Evolutionary conservation across 2,113 vertebrate genomes (phyloP), one percentile per base, ranked within the genome.

Genomic region (Indicator maculatus): DNA sequence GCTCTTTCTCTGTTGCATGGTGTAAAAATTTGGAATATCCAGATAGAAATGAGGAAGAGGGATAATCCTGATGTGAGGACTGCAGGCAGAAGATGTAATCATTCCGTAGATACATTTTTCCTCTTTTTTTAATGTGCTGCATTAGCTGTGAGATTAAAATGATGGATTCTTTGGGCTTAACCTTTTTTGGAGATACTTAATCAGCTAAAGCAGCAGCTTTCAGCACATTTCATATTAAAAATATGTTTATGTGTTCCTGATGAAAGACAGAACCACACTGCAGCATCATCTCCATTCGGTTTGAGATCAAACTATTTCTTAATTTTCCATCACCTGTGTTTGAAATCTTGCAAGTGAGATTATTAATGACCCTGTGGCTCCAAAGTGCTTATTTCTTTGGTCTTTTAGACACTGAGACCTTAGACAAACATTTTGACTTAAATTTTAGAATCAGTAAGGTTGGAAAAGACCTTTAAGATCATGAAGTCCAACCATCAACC

Each of bases 1-100:
- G 5, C 21, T 52, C 36, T 38, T 26, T 63, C 16, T 50, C 1
- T 44, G 0, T 53, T 41, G 9, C 1, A 3, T 3, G 12, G 2
- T 8, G 4, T 33, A 27, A 67, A 79, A 39, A 33, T 16, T 31
- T 52, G 39, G 47, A 50, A 1, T 50, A 16, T 31, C 12, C 44
- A 31, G 41, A 3, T 6, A 71, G 41, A 31, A 50, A 24, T 20
- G 30, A 76, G 31, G 31, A 39, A 44, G 8, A 38, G 44, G 44
- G 53, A 38, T 67, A 82, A 26, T 81, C 38, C 67, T 47, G 8
- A 38, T 71, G 38, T 4, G 11, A 2, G 69, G 67, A 11, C 8
- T 66, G n/a, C 66, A 64, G n/a, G 36, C 53, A 44, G 41, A 71
- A 16, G 14, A 19, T 52, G 27, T 58, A 33, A 21, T 73, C 65